Percentiles rank a stretch among this genome's conserved stretches.
Conservation (phyloP, 2,888 invertebrate species). For the Thysanoteuthis rhombus region DNA sequence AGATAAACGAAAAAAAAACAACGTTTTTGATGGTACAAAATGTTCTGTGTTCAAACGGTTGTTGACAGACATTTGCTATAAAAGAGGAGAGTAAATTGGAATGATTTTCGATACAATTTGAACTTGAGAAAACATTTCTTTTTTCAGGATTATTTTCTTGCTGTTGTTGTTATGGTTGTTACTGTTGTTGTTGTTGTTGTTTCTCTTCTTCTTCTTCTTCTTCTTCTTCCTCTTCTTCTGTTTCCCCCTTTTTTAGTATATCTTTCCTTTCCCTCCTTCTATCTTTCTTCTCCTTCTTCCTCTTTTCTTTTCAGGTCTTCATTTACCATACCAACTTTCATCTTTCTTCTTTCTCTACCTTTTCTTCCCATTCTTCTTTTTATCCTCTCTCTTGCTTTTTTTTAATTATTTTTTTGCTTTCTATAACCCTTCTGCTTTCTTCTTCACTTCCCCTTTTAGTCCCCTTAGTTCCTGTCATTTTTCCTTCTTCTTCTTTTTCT, state of each 20-base stretch:
- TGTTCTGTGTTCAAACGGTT: not conserved
- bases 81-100: not conserved
- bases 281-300: not conserved
- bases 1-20: not conserved
- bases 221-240: not conserved
- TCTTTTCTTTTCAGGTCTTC: not conserved
- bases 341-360: not conserved
- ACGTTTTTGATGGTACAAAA: not conserved
- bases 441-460: no score
- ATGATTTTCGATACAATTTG: not conserved
- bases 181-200: not conserved
- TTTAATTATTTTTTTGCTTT: not conserved
- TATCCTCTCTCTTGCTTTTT: not conserved
- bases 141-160: not conserved
- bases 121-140: no score
- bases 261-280: not conserved
- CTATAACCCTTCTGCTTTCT: no score
- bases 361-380: not conserved
- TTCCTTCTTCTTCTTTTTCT: no score
- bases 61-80: not conserved
- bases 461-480: no score
- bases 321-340: not conserved
- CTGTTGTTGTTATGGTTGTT: fast-evolving
- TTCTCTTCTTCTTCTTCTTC: not conserved
- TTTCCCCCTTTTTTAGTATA: no score